These are phyloP conservation scores for Octomys mimax DNA, from an alignment of 2,797 vertebrate genomes.

Conservation along the genomic window DNA sequence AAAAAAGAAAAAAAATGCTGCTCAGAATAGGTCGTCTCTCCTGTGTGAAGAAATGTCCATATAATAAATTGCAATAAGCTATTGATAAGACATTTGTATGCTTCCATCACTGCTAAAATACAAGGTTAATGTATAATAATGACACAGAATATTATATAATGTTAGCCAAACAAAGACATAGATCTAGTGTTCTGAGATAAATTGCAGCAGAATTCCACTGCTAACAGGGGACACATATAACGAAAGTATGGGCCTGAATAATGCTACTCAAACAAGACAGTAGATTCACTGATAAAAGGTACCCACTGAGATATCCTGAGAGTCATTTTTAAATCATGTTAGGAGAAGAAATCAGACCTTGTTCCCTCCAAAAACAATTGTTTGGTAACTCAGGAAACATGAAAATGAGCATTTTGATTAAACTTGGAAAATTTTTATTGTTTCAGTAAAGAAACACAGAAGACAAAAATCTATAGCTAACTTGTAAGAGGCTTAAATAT, in stretches of 20 bases:
- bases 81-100: not conserved
- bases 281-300: not conserved
- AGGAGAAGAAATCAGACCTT: not conserved
- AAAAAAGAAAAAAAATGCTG: not conserved
- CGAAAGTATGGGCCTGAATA: not conserved
- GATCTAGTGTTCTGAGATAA: not conserved
- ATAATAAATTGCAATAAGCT: not conserved
- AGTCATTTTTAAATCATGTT: not conserved
- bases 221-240: not conserved
- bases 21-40: not conserved
- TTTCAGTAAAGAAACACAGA: not conserved
- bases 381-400: not conserved
- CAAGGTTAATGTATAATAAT: not conserved
- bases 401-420: constrained; percentile 12
- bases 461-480: not conserved
- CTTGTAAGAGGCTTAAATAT: not conserved
- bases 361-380: not conserved
- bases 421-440: not conserved
- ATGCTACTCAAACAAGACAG: not conserved
- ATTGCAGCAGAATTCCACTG: not conserved
- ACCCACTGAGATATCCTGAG: not conserved
- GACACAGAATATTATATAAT: not conserved
- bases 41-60: not conserved
- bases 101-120: not conserved
- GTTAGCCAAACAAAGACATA: not conserved